phyloP scores from a whole-genome alignment of 2,113 vertebrate species.

The Triplophysa rosa region DNA sequence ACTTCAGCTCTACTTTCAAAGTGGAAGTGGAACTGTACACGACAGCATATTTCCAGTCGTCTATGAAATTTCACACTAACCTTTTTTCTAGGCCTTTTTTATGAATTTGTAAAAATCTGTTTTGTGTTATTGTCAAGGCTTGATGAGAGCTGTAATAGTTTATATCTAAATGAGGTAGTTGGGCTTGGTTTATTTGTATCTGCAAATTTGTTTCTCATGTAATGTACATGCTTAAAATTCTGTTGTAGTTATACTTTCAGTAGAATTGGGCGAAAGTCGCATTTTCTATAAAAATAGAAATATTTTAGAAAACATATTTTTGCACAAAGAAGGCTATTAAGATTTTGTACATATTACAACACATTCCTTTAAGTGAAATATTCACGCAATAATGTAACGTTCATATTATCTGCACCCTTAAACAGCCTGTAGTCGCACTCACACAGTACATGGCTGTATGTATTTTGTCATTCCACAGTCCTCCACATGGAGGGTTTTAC shows the following conservation, averaged over 20 bases:
- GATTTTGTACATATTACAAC: too few species aligned
- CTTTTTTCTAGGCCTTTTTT: not conserved
- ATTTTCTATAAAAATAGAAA: too few species aligned
- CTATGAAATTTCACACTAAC: constrained; percentile 20
- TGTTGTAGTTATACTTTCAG: too few species aligned
- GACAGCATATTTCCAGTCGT: not conserved
- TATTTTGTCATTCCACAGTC: not conserved
- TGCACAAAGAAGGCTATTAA: too few species aligned
- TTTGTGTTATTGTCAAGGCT: not conserved
- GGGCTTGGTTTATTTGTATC: not conserved
- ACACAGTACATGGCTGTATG: not conserved
- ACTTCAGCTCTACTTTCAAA: not conserved
- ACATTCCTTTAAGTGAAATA: not conserved
- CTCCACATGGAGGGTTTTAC: not conserved
- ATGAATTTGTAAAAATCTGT: not conserved
- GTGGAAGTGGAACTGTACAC: not conserved
- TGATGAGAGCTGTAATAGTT: not conserved
- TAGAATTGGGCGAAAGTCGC: too few species aligned
- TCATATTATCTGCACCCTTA: not conserved
- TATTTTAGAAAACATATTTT: too few species aligned
- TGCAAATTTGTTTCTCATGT: not conserved
- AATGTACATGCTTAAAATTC: not conserved
- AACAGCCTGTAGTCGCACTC: not conserved
- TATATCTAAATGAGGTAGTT: not conserved
- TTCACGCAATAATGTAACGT: not conserved